Evolutionary conservation across 2,113 vertebrate genomes (phyloP).

Genomic region (Candoia aspera): DNA sequence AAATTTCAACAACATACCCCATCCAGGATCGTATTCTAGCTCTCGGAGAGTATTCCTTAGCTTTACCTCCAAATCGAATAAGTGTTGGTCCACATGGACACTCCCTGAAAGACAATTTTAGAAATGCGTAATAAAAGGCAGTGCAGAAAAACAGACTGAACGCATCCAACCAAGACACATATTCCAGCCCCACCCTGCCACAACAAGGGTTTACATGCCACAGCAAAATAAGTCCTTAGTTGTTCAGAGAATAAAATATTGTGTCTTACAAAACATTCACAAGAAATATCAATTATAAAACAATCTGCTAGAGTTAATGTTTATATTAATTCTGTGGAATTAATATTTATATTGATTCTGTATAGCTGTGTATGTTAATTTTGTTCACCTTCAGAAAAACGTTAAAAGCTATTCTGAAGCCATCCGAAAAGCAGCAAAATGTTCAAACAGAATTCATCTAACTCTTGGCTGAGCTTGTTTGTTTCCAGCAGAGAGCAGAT

Average conservation of each 20-base stretch:
- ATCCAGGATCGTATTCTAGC: conserved; percentile 93
- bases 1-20: conserved; percentile 79
- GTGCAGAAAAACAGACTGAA: not conserved
- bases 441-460: not conserved
- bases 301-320: not conserved
- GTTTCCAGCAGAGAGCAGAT: no score
- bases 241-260: not conserved
- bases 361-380: not conserved
- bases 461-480: not conserved
- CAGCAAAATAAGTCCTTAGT: not conserved
- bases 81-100: conserved; percentile 91
- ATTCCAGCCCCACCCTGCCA: not conserved
- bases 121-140: conserved; percentile 15
- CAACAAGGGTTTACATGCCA: not conserved
- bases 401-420: not conserved
- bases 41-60: conserved; percentile 90
- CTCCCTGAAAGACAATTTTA: conserved; percentile 75
- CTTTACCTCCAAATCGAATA: conserved; percentile 92
- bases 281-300: not conserved
- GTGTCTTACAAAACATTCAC: not conserved
- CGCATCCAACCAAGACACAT: not conserved
- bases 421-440: not conserved
- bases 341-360: not conserved
- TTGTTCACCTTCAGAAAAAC: not conserved
- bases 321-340: not conserved